Conservation (phyloP, 2,113 vertebrate species). For the Labeo rohita region DNA sequence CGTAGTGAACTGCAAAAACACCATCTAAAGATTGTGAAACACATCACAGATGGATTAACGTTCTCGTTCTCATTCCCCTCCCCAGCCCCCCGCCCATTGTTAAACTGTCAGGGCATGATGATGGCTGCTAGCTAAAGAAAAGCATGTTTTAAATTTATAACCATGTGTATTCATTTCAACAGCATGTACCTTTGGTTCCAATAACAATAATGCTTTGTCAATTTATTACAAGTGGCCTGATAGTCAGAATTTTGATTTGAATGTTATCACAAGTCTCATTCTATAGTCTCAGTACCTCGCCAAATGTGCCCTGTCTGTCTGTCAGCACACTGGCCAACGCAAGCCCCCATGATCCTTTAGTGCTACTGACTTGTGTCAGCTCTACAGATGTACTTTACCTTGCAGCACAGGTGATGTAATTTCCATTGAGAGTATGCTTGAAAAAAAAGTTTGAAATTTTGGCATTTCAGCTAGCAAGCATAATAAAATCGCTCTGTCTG, state of each 20-base stretch:
- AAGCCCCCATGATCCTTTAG: slow-evolving; percentile 7
- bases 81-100: slow-evolving; percentile 1
- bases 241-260: background rate
- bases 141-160: slow-evolving; percentile 14
- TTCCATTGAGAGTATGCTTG: background rate
- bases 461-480: background rate
- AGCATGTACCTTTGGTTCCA: background rate
- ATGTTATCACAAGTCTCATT: background rate
- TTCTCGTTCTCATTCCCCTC: background rate
- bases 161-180: slow-evolving; percentile 1
- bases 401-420: background rate
- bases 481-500: slow-evolving; percentile 1
- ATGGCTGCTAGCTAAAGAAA: slow-evolving; percentile 8
- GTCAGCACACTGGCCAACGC: background rate
- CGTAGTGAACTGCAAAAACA: background rate
- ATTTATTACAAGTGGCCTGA: background rate
- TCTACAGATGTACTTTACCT: background rate
- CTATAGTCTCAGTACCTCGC: background rate
- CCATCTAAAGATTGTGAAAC: background rate
- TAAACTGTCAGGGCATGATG: slow-evolving; percentile 14
- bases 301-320: slow-evolving; percentile 1
- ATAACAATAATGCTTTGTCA: background rate
- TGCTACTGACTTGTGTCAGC: slow-evolving; percentile 6
- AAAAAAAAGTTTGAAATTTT: background rate
- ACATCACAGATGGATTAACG: slow-evolving; percentile 20